A percentile compares a stretch with the other conserved stretches of the same genome.
These are phyloP conservation scores for Equus quagga DNA, from an alignment of 2,113 vertebrate genomes.

Conservation along the genomic window DNA sequence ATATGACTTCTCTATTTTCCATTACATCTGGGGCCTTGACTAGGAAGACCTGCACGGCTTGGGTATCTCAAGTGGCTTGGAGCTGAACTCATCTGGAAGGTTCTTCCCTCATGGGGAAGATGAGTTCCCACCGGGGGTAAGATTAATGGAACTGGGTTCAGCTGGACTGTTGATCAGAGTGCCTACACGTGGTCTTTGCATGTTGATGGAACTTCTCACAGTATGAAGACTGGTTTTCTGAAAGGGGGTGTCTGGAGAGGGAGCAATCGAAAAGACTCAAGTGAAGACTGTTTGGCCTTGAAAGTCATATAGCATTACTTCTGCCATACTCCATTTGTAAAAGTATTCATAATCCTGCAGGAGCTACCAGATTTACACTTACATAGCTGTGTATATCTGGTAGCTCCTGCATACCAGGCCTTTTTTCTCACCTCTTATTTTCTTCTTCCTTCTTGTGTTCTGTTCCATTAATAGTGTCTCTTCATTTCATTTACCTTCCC, in stretches of 20 bases:
- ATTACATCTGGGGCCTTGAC: neutral
- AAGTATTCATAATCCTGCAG: no score
- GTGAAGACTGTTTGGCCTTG: no score
- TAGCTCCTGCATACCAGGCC: neutral
- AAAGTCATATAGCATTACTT: no score
- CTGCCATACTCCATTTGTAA: no score
- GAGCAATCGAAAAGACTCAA: neutral
- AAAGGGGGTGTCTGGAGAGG: neutral
- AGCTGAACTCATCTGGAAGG: neutral
- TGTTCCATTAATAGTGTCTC: neutral
- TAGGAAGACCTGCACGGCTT: neutral
- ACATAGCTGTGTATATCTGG: neutral
- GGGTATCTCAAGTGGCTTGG: neutral
- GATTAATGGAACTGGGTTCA: neutral
- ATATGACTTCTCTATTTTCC: neutral
- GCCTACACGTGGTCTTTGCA: no score
- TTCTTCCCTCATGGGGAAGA: neutral
- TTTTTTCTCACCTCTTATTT: neutral
- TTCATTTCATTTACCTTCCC: neutral
- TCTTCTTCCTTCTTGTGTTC: neutral
- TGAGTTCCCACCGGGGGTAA: neutral
- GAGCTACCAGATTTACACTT: no score
- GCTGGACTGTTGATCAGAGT: neutral
- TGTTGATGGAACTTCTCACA: no score
- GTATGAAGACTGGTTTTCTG: no score